Evolutionary conservation across 1,140 invertebrate genomes (phyloP), one percentile per base, ranked within the genome.

Genomic region (Andrena cerasifolii): DNA sequence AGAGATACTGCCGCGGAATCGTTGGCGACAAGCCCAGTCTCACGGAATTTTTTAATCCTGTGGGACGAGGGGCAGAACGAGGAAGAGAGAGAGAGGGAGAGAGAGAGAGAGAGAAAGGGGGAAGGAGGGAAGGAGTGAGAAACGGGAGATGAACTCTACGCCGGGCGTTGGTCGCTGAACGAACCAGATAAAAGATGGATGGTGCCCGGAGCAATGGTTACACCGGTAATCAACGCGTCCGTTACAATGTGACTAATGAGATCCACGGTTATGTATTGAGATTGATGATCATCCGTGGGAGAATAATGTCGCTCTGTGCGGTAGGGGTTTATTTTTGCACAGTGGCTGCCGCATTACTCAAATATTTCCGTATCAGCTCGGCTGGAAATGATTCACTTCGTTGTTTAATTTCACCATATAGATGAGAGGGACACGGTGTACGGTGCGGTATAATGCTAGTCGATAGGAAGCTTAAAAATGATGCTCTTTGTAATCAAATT

Each of bases 21-120:
- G 3, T 10, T 26, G 67, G 36, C 73, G 61, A 67, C 54, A 58
- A 76, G 26, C 26, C 36, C 28, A 36, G 47, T 78, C 62, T 49
- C 51, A 4, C 1, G 59, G 65, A 81, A 83, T 86, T 83, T 79
- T 84, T 83, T 83, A 80, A 83, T 84, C 66, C 45, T 21, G 36
- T 7, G 24, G 16, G 6, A 45, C 7, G 2, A 0, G 28, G 7
- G 59, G n/a, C n/a, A n/a, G n/a, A n/a, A n/a, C n/a, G n/a, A 40
- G 36, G 36, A 10, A 3, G 36, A 40, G 4, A 40, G 36, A 10
- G 36, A 40, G 36, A 10, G 3, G 7, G 26, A 7, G 14, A 8
- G 10, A 2, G 5, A 10, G 5, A 21, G 43, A 21, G n/a, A 40
- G 36, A 72, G n/a, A n/a, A n/a, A 40, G 36, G 36, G 36, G 4